Evolutionary conservation across 2,113 vertebrate genomes (phyloP), one percentile per base, ranked within the genome.

Genomic region (Eolophus roseicapilla): DNA sequence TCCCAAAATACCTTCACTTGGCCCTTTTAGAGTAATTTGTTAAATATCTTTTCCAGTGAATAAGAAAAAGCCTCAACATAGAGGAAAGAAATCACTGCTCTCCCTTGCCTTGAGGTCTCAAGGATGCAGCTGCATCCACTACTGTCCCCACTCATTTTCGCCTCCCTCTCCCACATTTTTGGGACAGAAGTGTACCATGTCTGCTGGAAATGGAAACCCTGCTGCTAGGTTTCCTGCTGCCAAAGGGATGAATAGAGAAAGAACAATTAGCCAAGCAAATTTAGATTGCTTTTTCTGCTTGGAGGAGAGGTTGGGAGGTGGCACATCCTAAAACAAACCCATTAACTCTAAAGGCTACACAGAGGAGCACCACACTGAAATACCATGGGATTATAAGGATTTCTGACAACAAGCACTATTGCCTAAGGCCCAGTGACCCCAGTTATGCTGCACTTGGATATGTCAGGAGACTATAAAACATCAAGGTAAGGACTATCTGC

Each of bases 171-270:
- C 87, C 96, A 17, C 46, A 31, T 62, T 82, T 43, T 43, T 77
- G 90, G 73, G 69, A 75, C 28, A 63, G 21, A 68, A 92, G 88
- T 46, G 21, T 10, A 35, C 33, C 55, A 3, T 0, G 29, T 29
- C 46, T 82, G 67, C 85, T 88, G 71, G 77, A 92, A 95, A 53
- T 90, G 92, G 67, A 63, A 86, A 47, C 71, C 74, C 69, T 75
- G 76, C 94, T 77, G 91, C 49, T 53, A 24, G 43, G 17, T 21
- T 91, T 97, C 97, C 97, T 96, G 94, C 78, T 94, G 93, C 94
- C 96, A 92, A 62, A 7, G 47, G 85, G 92, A 71, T 90, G 84
- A 97, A 83, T 27, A 88, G 63, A 76, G 88, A 80, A 90, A 78
- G 88, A 87, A 95, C 37, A 83, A 89, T 63, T 52, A 82, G 43